Evolutionary conservation across 2,797 vertebrate species (phyloP).

Genomic region (Notolabrus celidotus): DNA sequence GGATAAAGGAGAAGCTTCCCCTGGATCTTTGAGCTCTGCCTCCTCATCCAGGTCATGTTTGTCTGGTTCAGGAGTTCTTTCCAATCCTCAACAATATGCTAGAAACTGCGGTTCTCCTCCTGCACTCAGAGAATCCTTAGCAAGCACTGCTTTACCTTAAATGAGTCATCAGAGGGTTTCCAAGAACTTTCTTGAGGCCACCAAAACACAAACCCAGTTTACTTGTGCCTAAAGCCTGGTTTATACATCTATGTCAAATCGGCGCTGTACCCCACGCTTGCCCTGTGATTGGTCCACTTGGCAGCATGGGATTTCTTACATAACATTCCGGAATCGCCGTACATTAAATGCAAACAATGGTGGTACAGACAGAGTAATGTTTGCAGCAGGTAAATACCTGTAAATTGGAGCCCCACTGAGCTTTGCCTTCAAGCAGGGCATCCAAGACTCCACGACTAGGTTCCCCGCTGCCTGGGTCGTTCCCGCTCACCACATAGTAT

Average conservation of each 20-base stretch:
- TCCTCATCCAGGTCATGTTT: too few relatives aligned
- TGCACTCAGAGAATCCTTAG: not conserved
- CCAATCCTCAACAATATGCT: not conserved
- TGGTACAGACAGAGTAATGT: not conserved
- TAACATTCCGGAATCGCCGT: too few relatives aligned
- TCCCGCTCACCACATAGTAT: slow-evolving; percentile 97
- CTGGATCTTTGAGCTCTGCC: too few relatives aligned
- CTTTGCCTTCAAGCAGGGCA: slow-evolving; percentile 95
- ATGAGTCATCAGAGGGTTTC: not conserved
- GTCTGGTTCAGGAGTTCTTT: not conserved
- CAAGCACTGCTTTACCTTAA: not conserved
- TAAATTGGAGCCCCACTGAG: slow-evolving; percentile 97
- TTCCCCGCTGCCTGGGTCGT: slow-evolving; percentile 93
- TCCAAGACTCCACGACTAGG: slow-evolving; percentile 95
- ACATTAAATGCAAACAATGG: too few relatives aligned
- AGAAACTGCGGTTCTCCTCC: not conserved
- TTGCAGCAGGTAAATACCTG: slow-evolving; percentile 88
- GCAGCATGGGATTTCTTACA: too few relatives aligned
- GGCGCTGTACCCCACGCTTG: too few relatives aligned
- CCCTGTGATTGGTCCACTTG: too few relatives aligned
- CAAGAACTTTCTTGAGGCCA: not conserved
- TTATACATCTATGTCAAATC: too few relatives aligned
- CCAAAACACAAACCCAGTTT: not conserved
- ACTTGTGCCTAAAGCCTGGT: too few relatives aligned
- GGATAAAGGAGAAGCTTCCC: not conserved